phyloP scores from a whole-genome alignment of 2,888 invertebrate genomes.

The Coremacera marginata region DNA sequence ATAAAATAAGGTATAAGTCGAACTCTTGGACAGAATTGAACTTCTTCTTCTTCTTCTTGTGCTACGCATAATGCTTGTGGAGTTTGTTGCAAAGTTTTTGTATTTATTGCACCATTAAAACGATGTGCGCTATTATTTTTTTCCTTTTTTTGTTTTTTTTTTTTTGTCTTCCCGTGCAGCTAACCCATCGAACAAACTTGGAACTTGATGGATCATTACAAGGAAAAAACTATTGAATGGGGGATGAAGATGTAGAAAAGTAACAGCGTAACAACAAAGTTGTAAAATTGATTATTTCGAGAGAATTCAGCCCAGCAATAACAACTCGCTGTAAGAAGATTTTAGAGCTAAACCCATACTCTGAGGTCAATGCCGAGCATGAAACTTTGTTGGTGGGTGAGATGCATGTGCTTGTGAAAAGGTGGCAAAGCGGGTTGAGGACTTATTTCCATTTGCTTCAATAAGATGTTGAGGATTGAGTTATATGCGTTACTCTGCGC shows the following conservation, averaged over 20 bases:
- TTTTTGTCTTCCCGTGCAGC: neutral
- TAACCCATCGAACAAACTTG: neutral
- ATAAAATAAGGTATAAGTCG: too few species aligned
- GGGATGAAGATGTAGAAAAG: slow-evolving; percentile 31
- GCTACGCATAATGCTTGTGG: neutral
- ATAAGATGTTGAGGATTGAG: slow-evolving; percentile 64
- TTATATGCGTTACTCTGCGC: slow-evolving; percentile 63
- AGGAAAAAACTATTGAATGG: slow-evolving; percentile 48
- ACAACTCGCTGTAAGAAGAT: slow-evolving; percentile 44
- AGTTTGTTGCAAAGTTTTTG: slow-evolving; percentile 41
- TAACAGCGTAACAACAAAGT: slow-evolving; percentile 60
- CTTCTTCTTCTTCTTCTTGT: too few species aligned
- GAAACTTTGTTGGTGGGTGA: neutral
- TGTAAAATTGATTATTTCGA: slow-evolving; percentile 64
- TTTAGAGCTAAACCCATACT: slow-evolving; percentile 37
- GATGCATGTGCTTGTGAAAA: neutral
- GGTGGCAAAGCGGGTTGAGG: neutral
- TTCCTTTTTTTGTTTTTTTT: neutral
- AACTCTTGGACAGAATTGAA: too few species aligned
- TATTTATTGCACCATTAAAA: slow-evolving; percentile 66
- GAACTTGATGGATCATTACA: slow-evolving; percentile 63
- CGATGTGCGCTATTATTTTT: slow-evolving; percentile 41
- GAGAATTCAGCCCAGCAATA: slow-evolving; percentile 47
- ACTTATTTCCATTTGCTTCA: slow-evolving; percentile 23
- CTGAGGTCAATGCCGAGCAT: slow-evolving; percentile 20